Evolutionary conservation across 2,113 vertebrate species (phyloP).

Genomic region (Triplophysa dalaica): DNA sequence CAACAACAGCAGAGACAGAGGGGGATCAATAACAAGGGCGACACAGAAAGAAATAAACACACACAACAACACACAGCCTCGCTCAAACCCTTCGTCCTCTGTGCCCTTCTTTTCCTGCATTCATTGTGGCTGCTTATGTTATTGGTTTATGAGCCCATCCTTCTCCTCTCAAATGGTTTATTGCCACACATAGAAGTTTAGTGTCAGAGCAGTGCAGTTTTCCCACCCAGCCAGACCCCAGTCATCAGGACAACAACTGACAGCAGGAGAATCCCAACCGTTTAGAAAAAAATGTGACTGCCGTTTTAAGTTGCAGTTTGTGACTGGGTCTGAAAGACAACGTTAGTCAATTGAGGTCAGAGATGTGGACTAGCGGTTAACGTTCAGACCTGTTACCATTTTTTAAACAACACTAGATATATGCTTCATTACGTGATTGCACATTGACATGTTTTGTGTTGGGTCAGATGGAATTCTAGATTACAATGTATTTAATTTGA

Average conservation of each 20-base stretch:
- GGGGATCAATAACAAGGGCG: constrained; percentile 48
- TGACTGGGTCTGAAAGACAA: too few species aligned
- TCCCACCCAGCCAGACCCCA: constrained; percentile 14
- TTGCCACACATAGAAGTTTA: constrained; percentile 10
- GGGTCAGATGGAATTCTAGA: too few species aligned
- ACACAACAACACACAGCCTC: constrained; percentile 37
- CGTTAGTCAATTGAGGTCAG: too few species aligned
- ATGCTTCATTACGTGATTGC: too few species aligned
- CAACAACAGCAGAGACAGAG: constrained; percentile 45
- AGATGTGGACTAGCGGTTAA: too few species aligned
- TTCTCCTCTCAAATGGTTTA: constrained; percentile 28
- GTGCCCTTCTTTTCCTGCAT: constrained; percentile 23
- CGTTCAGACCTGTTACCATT: too few species aligned
- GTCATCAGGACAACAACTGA: not conserved
- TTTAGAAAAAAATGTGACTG: not conserved
- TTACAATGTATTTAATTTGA: too few species aligned
- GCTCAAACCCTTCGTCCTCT: constrained; percentile 53
- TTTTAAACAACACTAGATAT: too few species aligned
- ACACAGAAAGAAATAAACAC: constrained; percentile 30
- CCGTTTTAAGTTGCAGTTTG: not conserved
- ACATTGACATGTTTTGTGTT: too few species aligned
- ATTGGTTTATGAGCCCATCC: constrained; percentile 40
- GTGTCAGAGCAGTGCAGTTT: constrained; percentile 5
- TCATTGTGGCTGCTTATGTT: constrained; percentile 33
- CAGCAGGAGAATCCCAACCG: not conserved